A percentile compares a stretch with the other conserved stretches of the same genome.
These are phyloP conservation scores for Osmoderma eremita DNA, from an alignment of 2,888 invertebrate genomes.

Conservation along the genomic window DNA sequence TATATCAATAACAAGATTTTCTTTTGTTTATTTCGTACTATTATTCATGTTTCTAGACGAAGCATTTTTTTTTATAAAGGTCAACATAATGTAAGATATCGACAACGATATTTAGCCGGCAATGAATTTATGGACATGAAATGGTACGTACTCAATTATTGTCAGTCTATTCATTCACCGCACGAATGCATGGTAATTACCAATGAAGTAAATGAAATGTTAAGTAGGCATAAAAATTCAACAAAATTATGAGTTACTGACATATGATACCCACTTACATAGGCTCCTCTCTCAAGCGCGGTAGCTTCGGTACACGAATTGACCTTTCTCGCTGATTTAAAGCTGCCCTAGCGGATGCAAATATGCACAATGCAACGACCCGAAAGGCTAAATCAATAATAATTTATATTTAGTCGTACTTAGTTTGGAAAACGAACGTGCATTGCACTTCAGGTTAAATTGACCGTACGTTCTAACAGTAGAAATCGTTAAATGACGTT, in stretches of 20 bases:
- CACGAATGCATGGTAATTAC: not conserved
- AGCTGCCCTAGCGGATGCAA: slow-evolving; percentile 22
- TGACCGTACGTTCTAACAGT: slow-evolving; percentile 6
- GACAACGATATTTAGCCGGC: no score
- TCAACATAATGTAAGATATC: no score
- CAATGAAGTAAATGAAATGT: slow-evolving; percentile 5
- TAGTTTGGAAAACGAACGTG: slow-evolving; percentile 29
- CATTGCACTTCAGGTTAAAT: slow-evolving; percentile 21
- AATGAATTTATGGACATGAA: not conserved
- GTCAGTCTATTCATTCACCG: not conserved
- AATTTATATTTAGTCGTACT: slow-evolving; percentile 38
- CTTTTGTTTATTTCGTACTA: no score
- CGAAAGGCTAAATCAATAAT: slow-evolving; percentile 32
- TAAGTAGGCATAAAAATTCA: slow-evolving; percentile 8
- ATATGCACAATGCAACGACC: slow-evolving; percentile 42
- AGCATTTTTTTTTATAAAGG: no score
- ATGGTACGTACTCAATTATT: not conserved
- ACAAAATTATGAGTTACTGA: slow-evolving; percentile 15
- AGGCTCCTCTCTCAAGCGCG: slow-evolving; percentile 11
- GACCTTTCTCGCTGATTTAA: slow-evolving; percentile 42
- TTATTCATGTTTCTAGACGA: no score
- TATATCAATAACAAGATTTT: no score
- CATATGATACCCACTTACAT: slow-evolving; percentile 11
- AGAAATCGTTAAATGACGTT: not conserved
- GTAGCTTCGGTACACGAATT: slow-evolving; percentile 27